Evolutionary conservation across 2,797 vertebrate genomes (phyloP).

Genomic region (Sus cebifrons): DNA sequence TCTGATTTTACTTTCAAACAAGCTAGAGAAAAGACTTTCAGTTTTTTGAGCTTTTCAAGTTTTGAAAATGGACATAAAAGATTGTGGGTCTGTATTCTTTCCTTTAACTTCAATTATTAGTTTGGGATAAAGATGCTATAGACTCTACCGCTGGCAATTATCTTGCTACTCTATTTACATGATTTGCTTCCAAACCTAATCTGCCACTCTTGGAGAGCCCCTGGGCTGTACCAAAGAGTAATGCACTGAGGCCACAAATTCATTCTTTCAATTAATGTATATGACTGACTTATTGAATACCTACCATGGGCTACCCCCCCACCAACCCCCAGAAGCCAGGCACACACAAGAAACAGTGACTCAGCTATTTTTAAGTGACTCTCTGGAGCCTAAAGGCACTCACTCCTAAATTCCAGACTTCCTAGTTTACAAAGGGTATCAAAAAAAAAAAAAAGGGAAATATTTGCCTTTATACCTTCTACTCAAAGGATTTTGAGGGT

Average conservation of each 20-base stretch:
- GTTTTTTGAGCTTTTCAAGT: not conserved
- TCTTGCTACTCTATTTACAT: not conserved
- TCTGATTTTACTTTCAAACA: conserved; percentile 47
- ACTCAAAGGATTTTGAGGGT: conserved; percentile 39
- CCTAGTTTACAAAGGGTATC: not conserved
- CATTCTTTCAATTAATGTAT: not conserved
- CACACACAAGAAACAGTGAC: not conserved
- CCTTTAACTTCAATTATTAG: not conserved
- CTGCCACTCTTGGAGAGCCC: not conserved
- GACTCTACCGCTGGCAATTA: not conserved
- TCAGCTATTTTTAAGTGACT: not conserved
- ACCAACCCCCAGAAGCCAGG: not conserved
- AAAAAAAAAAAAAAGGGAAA: not conserved
- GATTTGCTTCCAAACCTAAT: not conserved
- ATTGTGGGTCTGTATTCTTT: not conserved
- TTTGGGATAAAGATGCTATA: not conserved
- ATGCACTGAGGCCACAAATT: not conserved
- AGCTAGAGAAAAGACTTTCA: not conserved
- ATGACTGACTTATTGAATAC: not conserved
- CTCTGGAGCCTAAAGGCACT: not conserved
- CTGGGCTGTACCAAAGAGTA: not conserved
- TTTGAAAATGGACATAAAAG: not conserved
- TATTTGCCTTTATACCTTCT: not conserved
- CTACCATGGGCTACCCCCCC: not conserved
- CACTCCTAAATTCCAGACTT: not conserved